Conservation (phyloP, 2,113 vertebrate genomes). For the Gallinago undulata region DNA sequence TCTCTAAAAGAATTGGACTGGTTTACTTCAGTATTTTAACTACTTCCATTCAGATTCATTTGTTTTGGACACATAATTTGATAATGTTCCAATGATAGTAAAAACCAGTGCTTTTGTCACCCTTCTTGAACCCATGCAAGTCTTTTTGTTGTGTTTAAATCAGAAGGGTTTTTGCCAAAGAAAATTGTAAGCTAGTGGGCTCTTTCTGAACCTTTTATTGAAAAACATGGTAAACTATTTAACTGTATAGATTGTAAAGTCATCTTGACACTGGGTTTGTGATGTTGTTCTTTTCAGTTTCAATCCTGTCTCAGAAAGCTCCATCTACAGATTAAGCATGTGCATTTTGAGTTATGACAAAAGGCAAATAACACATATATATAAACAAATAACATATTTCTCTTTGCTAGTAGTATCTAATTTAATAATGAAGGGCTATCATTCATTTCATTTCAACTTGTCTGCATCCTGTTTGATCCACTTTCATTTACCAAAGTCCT, state of each 20-base stretch:
- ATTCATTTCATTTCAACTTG: background rate
- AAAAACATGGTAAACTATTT: conserved; percentile 66
- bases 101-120: conserved; percentile 74
- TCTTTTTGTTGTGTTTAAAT: conserved; percentile 70
- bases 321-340: background rate
- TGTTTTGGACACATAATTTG: conserved; percentile 79
- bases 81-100: conserved; percentile 76
- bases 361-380: background rate
- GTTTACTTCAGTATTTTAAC: conserved; percentile 77
- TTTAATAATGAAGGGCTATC: background rate
- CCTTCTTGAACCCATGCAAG: conserved; percentile 71
- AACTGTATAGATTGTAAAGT: conserved; percentile 57
- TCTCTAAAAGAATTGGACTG: conserved; percentile 71
- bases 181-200: conserved; percentile 66
- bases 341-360: background rate
- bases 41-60: conserved; percentile 81
- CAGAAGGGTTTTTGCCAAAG: conserved; percentile 52
- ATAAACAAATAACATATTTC: background rate
- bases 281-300: conserved; percentile 46
- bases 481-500: background rate
- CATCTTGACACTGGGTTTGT: conserved; percentile 20
- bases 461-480: background rate
- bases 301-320: conserved; percentile 27
- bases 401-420: background rate
- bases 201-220: conserved; percentile 68